Evolutionary conservation across 2,113 vertebrate species (phyloP), one percentile per base, ranked within the genome.

Genomic region (Zingel zingel): DNA sequence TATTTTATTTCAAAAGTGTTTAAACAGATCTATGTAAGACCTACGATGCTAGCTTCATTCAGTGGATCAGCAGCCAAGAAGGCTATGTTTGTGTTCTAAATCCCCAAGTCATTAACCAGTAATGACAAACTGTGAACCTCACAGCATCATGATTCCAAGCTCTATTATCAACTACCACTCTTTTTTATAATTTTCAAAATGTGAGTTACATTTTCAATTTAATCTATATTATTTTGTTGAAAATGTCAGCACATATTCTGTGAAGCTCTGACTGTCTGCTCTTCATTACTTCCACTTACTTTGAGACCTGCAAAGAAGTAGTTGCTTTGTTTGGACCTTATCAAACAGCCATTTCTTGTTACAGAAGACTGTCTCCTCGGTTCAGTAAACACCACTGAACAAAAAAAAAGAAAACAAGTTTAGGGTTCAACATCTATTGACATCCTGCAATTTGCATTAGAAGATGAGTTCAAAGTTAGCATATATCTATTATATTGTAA

Each of bases 381-480:
- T 47, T 73, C 51, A 73, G 48, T 57, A 53, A 61, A 77, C 50
- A 66, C 21, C 21, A 45, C 23, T 19, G 21, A 45, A 53, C 4
- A 19, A 69, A 86, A 50, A 70, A 14, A 10, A 39, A 39, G 39
- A 0, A 2, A 33, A 65, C 47, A 68, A 33, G 23, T 69, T 67
- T 53, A 15, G n/a, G 6, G 14, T 9, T 15, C 25, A 12, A 50
- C 12, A 79, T 80, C 23, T 77, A 48, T 74, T 23, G 53, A 74
- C 68, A 47, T 57, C 14, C 61, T n/a, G 58, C 74, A 66, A 70
- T 86, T 89, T 82, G 51, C 66, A 72, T 83, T 68, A 58, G 36
- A 72, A 79, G 45, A 75, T 54, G 59, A 77, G 19, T 76, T 51
- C 58, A 57, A 39, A 23, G 21, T 74, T 74, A 14, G 72, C 75